Evolutionary conservation across 1,140 invertebrate genomes (phyloP), one percentile per base, ranked within the genome.

Genomic region (Colletes gigas): DNA sequence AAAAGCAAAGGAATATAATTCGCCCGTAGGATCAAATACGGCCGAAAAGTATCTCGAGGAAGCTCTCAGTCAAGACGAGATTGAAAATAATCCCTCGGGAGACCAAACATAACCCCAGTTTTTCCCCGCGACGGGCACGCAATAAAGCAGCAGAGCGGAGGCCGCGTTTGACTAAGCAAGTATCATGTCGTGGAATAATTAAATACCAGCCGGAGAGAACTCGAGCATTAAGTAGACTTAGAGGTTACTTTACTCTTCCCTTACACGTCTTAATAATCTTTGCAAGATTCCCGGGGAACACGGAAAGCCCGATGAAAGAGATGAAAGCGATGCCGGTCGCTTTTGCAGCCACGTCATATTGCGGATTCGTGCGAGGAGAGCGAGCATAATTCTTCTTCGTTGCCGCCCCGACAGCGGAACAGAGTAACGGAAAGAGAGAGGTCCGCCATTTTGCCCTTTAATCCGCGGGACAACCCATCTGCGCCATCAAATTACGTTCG

Each of bases 261-360:
- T 71, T 68, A 47, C 72, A 19, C 84, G 69, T 73, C 78, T 67
- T 83, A 84, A 84, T 84, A 84, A 85, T 85, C 84, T 69, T 82
- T 71, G 74, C 79, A 62, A 82, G 84, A 84, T 72, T 77, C 72
- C 59, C 39, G 52, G 44, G 72, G 60, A 41, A 65, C 52, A 55
- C 4, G 12, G 59, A 1, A n/a, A 55, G 63, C 52, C n/a, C 50
- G 67, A 30, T 76, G 60, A 63, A 77, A 70, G 60, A 54, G 75
- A 41, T 63, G 72, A 57, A 69, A 67, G 39, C 44, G 15, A 17
- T 14, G 8, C 44, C 19, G 21, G 54, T 47, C 62, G 30, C 59
- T 21, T 47, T 59, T 62, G 3, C 19, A 21, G 54, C 55, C 17
- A 15, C 70, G 57, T 72, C 66, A 69, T 77, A 77, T 77, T 69